These are phyloP conservation scores for Tragelaphus oryx DNA, from an alignment of 2,797 vertebrate species.

Conservation along the genomic window DNA sequence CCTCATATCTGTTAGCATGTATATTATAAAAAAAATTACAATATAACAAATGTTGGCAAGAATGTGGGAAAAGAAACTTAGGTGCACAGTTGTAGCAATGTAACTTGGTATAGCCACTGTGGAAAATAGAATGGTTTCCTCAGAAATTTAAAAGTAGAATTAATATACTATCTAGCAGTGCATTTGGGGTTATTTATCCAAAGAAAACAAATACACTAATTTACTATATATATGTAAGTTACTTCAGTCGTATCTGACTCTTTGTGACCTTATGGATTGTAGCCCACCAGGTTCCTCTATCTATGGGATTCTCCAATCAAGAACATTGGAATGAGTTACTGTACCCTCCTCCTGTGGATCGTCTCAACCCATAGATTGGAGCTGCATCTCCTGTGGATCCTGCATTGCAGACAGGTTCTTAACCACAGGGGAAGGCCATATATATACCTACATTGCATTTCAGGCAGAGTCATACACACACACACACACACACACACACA, in stretches of 20 bases:
- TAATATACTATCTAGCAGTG: neutral
- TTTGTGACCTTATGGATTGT: neutral
- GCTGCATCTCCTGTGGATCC: neutral
- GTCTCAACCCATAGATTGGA: neutral
- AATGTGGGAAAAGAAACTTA: neutral
- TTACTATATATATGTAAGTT: neutral
- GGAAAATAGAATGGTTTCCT: neutral
- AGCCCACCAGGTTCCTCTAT: neutral
- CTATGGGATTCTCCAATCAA: neutral
- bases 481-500: too few relatives aligned
- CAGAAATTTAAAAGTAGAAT: neutral
- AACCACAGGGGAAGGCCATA: neutral
- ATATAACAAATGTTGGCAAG: neutral
- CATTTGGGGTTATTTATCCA: neutral
- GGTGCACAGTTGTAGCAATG: neutral
- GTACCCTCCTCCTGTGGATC: neutral
- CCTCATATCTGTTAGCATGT: neutral
- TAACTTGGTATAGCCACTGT: neutral
- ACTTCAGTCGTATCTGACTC: neutral
- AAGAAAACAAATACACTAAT: neutral
- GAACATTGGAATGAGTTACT: neutral
- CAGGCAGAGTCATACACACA: too few relatives aligned
- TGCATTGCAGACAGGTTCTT: neutral
- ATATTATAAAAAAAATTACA: neutral
- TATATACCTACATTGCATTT: too few relatives aligned